These are phyloP conservation scores for Drosophila prosaltans DNA, from an alignment of 1,140 invertebrate genomes.

Conservation along the genomic window DNA sequence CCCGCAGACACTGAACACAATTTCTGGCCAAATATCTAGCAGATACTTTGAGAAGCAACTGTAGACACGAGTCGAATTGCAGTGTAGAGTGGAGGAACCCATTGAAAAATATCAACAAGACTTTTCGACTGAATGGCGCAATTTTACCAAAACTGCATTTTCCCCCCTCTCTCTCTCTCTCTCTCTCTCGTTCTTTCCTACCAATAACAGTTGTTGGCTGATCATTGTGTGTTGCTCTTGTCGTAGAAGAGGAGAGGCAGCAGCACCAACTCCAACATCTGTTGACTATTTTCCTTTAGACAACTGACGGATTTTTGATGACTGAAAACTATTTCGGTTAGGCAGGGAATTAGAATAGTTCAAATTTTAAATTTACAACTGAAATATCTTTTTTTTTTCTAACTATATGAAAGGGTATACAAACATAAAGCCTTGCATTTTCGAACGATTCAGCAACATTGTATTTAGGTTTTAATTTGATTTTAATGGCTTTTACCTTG, in stretches of 20 bases:
- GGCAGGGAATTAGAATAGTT: not conserved
- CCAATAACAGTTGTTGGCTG: conserved; percentile 70
- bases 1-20: conserved; percentile 49
- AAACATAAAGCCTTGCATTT: conserved; percentile 4
- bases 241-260: conserved; percentile 19
- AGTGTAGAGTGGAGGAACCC: conserved; percentile 19
- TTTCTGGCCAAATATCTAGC: not conserved
- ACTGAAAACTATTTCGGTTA: conserved; percentile 41
- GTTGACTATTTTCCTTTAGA: conserved; percentile 52
- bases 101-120: conserved; percentile 43
- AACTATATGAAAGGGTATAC: not conserved
- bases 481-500: conserved; percentile 68
- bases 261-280: conserved; percentile 69
- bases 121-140: conserved; percentile 63
- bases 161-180: conserved; percentile 11
- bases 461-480: conserved; percentile 50
- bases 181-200: conserved; percentile 3
- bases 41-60: not conserved
- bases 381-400: too few species aligned
- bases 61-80: conserved; percentile 9
- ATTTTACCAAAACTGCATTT: conserved; percentile 71
- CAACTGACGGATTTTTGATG: conserved; percentile 53
- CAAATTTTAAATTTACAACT: too few species aligned
- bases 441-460: conserved; percentile 15
- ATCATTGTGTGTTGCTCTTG: conserved; percentile 38